Evolutionary conservation across 1,140 invertebrate species (phyloP).

Genomic region (Drosophila sulfurigaster): DNA sequence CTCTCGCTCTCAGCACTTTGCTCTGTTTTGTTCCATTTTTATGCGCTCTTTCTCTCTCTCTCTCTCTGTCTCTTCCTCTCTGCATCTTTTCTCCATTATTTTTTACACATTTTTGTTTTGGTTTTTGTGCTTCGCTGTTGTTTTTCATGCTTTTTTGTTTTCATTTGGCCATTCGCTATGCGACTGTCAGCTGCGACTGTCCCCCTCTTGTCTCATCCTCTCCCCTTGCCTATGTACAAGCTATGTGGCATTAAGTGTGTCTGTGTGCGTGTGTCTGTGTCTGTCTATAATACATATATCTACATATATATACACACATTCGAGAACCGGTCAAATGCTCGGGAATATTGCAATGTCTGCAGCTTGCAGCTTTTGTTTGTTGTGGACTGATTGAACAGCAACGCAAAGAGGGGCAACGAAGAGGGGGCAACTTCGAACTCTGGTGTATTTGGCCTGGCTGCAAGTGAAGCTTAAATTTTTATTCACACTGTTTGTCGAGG

Average conservation of each 20-base stretch:
- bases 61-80: not conserved
- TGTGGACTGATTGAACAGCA: slow-evolving; percentile 35
- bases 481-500: slow-evolving; percentile 59
- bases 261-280: slow-evolving; percentile 35
- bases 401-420: no score
- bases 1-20: not conserved
- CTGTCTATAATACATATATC: not conserved
- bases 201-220: not conserved
- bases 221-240: not conserved
- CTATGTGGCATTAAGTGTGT: slow-evolving; percentile 47
- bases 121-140: slow-evolving; percentile 79
- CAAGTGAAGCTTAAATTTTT: slow-evolving; percentile 66
- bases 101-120: slow-evolving; percentile 83
- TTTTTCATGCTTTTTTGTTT: slow-evolving; percentile 78
- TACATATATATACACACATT: not conserved
- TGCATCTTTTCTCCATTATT: slow-evolving; percentile 46
- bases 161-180: slow-evolving; percentile 77
- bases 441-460: slow-evolving; percentile 48
- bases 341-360: slow-evolving; percentile 77
- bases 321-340: slow-evolving; percentile 53
- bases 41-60: slow-evolving; percentile 28
- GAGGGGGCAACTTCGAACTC: not conserved
- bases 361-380: slow-evolving; percentile 77
- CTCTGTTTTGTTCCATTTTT: slow-evolving; percentile 74
- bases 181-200: slow-evolving; percentile 74